Base-by-base conservation (phyloP, 2,113 vertebrate species). In the Enhydra lutris region DNA sequence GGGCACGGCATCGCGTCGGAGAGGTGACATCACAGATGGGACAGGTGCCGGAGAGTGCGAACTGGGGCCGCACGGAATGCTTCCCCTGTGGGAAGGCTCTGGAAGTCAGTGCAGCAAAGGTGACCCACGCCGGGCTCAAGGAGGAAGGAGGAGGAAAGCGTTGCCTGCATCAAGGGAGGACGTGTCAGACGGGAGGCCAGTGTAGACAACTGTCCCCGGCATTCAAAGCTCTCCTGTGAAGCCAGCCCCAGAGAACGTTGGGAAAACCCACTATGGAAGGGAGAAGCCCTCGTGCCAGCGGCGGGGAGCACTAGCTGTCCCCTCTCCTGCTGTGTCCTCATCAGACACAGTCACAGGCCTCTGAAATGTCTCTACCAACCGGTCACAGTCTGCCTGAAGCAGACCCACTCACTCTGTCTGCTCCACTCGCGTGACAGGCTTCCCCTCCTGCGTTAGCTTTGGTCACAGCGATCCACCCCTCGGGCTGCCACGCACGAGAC, bases 1-100 rank as follows among this genome's bases (percentile, higher is more conserved):
- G 63, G 24, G 39, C 0, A 1, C 11, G 0, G 24, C 50, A 2
- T 4, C 1, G 0, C 3, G 31, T 17, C 9, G 36, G 76, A 10
- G 6, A 24, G 14, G 12, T 4, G 47, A 36, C 3, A 1, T 39
- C 89, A 29, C 76, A 18, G 36, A 14, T 1, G 4, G 17, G n/a
- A 59, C 6, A 39, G 20, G 8, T n/a, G 34, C 1, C 36, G 14
- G 24, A 11, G 24, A 7, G 2, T 3, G 23, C 26, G 5, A 17
- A 1, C 36, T 0, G 0, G 31, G 3, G 17, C 74, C 47, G 1
- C 0, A 26, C 10, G 1, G 50, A 47, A 57, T 0, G 2, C 34
- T 2, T 67, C 7, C 57, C 67, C 52, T 12, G 6, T 13, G 11
- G 6, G 15, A 50, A 59, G 50, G 42, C 73, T 31, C 20, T 10